Evolutionary conservation across 2,888 invertebrate genomes (phyloP).

Genomic region (Tanypteryx hageni): DNA sequence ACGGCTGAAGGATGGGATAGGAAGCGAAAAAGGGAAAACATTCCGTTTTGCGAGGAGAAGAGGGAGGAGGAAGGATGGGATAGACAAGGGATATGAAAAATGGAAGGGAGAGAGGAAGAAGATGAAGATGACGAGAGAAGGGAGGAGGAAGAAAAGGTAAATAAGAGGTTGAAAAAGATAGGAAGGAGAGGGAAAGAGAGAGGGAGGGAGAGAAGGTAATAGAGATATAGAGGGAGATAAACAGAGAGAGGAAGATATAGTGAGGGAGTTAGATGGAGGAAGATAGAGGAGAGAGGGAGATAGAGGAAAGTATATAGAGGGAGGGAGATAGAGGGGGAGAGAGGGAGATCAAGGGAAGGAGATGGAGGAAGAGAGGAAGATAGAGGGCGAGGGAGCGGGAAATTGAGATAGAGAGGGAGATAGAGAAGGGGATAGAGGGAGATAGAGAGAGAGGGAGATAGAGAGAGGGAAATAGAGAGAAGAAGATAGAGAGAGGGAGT

Average conservation of each 20-base stretch:
- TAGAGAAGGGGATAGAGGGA: too few species aligned
- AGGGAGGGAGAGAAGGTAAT: too few species aligned
- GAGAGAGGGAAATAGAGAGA: not conserved
- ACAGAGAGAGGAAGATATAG: too few species aligned
- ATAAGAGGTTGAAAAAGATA: not conserved
- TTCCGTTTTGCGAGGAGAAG: not conserved
- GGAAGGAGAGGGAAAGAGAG: not conserved
- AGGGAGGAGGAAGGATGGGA: not conserved
- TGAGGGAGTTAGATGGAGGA: not conserved
- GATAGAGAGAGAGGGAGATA: too few species aligned
- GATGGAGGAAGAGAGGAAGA: too few species aligned
- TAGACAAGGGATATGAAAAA: not conserved
- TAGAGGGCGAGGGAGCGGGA: not conserved
- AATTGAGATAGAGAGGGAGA: too few species aligned
- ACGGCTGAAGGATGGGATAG: not conserved
- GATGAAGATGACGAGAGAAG: not conserved
- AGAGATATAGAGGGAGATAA: too few species aligned
- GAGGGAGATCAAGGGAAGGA: not conserved
- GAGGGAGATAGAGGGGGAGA: not conserved
- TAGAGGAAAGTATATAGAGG: not conserved
- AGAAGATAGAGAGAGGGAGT: not conserved
- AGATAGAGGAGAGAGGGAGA: not conserved
- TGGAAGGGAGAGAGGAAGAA: slow-evolving; percentile 6
- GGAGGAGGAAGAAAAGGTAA: not conserved
- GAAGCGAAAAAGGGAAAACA: too few species aligned